Percentiles rank a stretch among this genome's conserved stretches.
phyloP scores from a whole-genome alignment of 2,113 vertebrate genomes.

The Epinephelus fuscoguttatus region DNA sequence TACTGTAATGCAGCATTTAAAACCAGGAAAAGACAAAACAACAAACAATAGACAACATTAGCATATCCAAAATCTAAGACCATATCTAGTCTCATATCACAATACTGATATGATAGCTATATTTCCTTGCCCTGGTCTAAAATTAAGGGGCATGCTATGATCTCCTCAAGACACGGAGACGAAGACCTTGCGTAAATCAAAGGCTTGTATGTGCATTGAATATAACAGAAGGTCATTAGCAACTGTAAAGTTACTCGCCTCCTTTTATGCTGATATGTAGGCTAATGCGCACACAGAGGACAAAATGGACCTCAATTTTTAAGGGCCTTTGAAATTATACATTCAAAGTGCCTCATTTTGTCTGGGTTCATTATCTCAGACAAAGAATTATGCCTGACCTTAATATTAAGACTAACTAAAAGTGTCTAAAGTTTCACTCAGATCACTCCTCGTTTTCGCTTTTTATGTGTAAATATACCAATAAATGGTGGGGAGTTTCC shows the following conservation, averaged over 20 bases:
- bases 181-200: slow-evolving; percentile 4
- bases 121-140: not conserved
- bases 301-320: not conserved
- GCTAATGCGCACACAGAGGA: not conserved
- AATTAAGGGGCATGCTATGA: not conserved
- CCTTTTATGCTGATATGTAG: not conserved
- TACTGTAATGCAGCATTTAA: too few species aligned
- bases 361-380: not conserved
- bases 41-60: too few species aligned
- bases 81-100: too few species aligned
- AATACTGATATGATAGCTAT: too few species aligned
- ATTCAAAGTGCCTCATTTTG: not conserved
- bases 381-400: not conserved
- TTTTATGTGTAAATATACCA: not conserved
- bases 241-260: not conserved
- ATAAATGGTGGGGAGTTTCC: not conserved
- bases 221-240: not conserved
- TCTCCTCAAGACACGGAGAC: not conserved
- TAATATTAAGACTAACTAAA: not conserved
- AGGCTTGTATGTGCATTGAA: not conserved
- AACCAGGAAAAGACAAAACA: too few species aligned
- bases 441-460: not conserved
- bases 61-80: too few species aligned
- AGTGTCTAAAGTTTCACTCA: not conserved
- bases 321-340: not conserved